Conservation (phyloP, 2,113 vertebrate species). For the Nothocercus nigrocapillus region DNA sequence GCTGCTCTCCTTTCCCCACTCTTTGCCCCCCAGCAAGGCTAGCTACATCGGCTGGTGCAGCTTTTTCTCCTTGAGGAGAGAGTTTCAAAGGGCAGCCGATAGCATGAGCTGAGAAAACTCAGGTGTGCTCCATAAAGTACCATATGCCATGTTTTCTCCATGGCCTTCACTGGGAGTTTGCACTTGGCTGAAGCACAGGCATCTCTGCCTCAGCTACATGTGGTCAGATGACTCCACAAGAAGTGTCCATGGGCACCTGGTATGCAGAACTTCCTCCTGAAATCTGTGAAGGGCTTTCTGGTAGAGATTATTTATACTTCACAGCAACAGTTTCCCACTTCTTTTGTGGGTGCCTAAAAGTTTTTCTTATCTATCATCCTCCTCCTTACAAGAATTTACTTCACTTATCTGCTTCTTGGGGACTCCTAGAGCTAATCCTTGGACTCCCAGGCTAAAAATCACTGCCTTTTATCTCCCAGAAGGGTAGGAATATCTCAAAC, state of each 20-base stretch:
- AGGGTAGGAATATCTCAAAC: not conserved
- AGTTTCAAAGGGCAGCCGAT: too few relatives aligned
- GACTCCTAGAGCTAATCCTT: not conserved
- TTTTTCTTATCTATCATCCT: not conserved
- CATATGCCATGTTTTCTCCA: too few relatives aligned
- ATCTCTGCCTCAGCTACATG: too few relatives aligned
- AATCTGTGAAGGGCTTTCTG: not conserved
- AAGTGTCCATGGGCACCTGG: not conserved
- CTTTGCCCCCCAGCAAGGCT: too few relatives aligned
- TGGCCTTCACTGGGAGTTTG: too few relatives aligned
- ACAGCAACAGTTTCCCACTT: not conserved
- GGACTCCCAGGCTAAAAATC: not conserved
- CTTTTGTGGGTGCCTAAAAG: not conserved
- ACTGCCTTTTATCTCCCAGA: not conserved
- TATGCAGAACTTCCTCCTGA: not conserved
- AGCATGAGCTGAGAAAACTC: not conserved
- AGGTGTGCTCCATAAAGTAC: too few relatives aligned
- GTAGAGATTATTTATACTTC: not conserved
- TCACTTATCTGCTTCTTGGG: not conserved
- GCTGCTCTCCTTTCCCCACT: too few relatives aligned
- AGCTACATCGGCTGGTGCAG: too few relatives aligned
- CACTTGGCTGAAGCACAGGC: too few relatives aligned
- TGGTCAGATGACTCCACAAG: not conserved
- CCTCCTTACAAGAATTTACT: not conserved
- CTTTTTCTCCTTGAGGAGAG: not conserved